Percentiles rank a stretch among this genome's conserved stretches.
These are phyloP conservation scores for Meandrina meandrites DNA, from an alignment of 92 coral and sea anemone genomes.

Conservation along the genomic window DNA sequence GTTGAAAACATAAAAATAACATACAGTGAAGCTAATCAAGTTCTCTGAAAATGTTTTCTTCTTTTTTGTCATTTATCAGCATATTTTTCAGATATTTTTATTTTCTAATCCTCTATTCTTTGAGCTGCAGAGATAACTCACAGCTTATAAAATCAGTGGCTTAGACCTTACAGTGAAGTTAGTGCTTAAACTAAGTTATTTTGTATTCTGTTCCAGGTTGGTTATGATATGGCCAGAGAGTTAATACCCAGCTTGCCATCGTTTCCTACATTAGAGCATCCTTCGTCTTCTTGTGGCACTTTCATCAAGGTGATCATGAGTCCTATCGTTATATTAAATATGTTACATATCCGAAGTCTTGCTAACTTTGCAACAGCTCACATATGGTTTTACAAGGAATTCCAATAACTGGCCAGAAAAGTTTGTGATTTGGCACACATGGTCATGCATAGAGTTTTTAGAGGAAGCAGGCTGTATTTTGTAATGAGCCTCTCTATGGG, in stretches of 20 bases:
- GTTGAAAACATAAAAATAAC: background rate
- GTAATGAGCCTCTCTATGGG: too few relatives aligned
- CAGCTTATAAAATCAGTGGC: background rate
- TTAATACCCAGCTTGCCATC: constrained; percentile 50
- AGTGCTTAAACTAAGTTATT: background rate
- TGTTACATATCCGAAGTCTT: background rate
- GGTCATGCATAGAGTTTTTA: background rate
- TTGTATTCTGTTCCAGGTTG: constrained; percentile 11
- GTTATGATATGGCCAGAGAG: constrained; percentile 56
- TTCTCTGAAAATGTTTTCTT: background rate
- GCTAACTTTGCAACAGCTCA: background rate
- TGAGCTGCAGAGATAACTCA: too few relatives aligned
- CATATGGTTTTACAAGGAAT: background rate
- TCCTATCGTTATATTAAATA: background rate
- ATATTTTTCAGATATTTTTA: background rate
- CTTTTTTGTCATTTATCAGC: background rate
- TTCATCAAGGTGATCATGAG: constrained; percentile 49
- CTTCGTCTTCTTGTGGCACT: constrained; percentile 55
- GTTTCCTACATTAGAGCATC: constrained; percentile 58
- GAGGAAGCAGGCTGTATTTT: background rate
- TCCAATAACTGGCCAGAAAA: background rate
- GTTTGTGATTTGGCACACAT: background rate
- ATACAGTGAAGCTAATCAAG: background rate
- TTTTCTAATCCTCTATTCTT: background rate
- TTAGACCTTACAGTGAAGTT: background rate